Conservation (phyloP, 1,140 invertebrate genomes). For the Phymastichus coffea region DNA sequence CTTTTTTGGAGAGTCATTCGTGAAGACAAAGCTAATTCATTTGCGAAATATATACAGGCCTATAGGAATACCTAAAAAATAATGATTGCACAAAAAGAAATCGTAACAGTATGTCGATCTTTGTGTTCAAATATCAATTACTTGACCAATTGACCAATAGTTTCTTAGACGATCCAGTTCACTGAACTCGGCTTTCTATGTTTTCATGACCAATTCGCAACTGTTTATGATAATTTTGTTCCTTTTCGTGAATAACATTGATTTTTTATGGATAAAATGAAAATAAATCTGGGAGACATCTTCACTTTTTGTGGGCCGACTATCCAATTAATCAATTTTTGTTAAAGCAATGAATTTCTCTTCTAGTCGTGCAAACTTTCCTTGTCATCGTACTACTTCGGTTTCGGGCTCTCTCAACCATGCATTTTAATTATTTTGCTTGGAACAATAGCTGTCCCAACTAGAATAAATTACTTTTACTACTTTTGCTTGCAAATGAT, state of each 20-base stretch:
- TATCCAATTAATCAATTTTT: background rate
- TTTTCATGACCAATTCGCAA: background rate
- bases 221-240: slow-evolving; percentile 20
- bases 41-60: no score
- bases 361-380: background rate
- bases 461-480: no score
- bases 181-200: slow-evolving; percentile 9
- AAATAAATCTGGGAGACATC: no score
- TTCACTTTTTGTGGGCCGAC: background rate
- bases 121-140: background rate
- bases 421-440: no score
- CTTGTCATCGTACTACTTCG: slow-evolving; percentile 2
- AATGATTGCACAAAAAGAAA: slow-evolving; percentile 2
- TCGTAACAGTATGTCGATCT: background rate
- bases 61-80: no score
- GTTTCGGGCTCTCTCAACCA: background rate
- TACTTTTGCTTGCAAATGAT: no score
- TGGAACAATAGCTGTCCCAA: no score
- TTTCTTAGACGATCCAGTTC: background rate
- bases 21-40: no score
- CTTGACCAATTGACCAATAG: slow-evolving; percentile 9
- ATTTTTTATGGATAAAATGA: no score
- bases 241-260: no score
- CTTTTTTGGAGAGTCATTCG: no score
- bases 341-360: slow-evolving; percentile 1